Evolutionary conservation across 1,140 invertebrate species (phyloP).

Genomic region (Lineus longissimus): DNA sequence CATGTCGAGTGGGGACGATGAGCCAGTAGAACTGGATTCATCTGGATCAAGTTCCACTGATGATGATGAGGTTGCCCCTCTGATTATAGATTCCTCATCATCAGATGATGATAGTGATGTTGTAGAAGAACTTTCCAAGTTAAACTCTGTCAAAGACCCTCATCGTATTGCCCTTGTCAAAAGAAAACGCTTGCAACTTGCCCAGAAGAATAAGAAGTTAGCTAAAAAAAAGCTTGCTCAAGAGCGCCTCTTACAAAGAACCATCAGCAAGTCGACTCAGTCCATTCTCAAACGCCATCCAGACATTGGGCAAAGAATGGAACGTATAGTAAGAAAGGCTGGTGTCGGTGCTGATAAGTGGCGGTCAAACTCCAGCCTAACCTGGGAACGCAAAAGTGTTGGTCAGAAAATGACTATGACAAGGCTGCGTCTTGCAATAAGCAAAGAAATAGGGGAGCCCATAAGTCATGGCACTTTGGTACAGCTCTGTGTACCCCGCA

Average conservation of each 20-base stretch:
- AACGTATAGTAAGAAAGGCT: neutral
- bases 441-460: neutral
- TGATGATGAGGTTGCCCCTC: neutral
- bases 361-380: neutral
- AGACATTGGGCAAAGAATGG: neutral
- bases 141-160: neutral
- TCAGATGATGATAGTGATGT: neutral
- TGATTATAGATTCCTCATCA: neutral
- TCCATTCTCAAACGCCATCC: neutral
- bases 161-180: neutral
- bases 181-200: neutral
- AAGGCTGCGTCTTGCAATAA: neutral
- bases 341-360: constrained; percentile 5
- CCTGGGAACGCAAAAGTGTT: neutral
- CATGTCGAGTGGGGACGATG: too few relatives aligned
- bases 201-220: constrained; percentile 1
- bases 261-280: neutral
- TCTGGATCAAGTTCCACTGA: too few relatives aligned
- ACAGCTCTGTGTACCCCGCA: neutral
- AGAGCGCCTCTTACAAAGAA: neutral
- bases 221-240: neutral
- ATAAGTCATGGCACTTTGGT: constrained; percentile 4
- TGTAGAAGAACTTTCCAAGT: neutral
- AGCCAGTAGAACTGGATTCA: too few relatives aligned
- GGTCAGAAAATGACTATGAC: neutral